A percentile compares a stretch with the other conserved stretches of the same genome.
phyloP scores from a whole-genome alignment of 2,113 vertebrate genomes.

The Apeltes quadracus region DNA sequence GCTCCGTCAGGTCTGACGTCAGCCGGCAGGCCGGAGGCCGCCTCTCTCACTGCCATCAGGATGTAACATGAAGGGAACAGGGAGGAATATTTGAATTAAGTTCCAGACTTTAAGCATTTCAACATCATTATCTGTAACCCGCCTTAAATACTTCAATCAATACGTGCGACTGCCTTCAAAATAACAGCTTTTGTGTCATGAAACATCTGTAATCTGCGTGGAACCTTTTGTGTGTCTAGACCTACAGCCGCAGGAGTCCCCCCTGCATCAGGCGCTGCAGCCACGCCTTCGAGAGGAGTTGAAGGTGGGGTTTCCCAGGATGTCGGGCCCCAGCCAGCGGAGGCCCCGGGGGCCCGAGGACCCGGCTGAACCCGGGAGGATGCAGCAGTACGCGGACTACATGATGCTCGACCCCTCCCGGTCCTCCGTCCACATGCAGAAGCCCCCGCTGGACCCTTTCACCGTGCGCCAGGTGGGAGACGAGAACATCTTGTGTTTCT shows the following conservation, averaged over 20 bases:
- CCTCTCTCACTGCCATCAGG: slow-evolving; percentile 35
- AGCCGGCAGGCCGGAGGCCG: slow-evolving; percentile 27
- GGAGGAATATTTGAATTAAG: no score
- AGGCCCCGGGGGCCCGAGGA: slow-evolving; percentile 31
- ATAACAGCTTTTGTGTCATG: no score
- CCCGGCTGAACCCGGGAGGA: slow-evolving; percentile 63
- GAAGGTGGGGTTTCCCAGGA: slow-evolving; percentile 9
- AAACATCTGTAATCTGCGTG: no score
- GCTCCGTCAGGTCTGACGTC: slow-evolving; percentile 44
- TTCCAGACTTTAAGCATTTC: no score
- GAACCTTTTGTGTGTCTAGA: no score
- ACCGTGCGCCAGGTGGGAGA: slow-evolving; percentile 84
- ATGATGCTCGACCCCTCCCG: slow-evolving; percentile 82
- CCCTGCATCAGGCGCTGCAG: not conserved
- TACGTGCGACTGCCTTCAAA: no score
- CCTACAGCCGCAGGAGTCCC: slow-evolving; percentile 39
- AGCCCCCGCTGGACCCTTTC: slow-evolving; percentile 85
- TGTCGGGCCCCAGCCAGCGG: slow-evolving; percentile 14
- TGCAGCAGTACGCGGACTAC: slow-evolving; percentile 88
- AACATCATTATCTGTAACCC: no score
- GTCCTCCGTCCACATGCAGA: slow-evolving; percentile 82
- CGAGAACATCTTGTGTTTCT: not conserved
- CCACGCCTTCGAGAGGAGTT: not conserved
- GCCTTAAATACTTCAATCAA: no score
- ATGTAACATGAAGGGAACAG: no score